phyloP scores from a whole-genome alignment of 2,113 vertebrate species.

The Atractosteus spatula region DNA sequence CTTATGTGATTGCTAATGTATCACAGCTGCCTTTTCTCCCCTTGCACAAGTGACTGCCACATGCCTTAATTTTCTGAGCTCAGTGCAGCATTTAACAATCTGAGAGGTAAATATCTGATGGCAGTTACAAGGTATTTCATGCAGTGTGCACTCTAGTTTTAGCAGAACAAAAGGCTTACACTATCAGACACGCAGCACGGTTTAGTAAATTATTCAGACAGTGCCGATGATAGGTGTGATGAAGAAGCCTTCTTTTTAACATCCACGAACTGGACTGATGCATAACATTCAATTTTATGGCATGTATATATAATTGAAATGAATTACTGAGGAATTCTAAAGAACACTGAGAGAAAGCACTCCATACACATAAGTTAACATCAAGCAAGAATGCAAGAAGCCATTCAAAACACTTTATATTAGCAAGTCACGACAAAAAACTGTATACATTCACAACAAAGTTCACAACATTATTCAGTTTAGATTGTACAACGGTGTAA shows the following conservation, averaged over 20 bases:
- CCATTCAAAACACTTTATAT: too few species aligned
- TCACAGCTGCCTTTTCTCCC: neutral
- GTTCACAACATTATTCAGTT: too few species aligned
- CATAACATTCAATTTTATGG: slow-evolving; percentile 23
- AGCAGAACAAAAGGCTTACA: neutral
- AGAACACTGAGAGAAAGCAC: too few species aligned
- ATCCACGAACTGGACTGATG: slow-evolving; percentile 25
- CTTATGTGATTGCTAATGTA: slow-evolving; percentile 7
- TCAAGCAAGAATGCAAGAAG: too few species aligned
- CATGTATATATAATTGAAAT: too few species aligned
- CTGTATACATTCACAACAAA: too few species aligned
- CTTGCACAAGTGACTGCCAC: neutral
- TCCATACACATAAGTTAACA: too few species aligned
- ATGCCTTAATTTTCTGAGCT: neutral
- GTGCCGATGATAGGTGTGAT: neutral
- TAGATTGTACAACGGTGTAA: too few species aligned
- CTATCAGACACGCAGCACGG: neutral
- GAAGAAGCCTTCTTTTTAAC: too few species aligned
- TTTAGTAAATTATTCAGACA: neutral
- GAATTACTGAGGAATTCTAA: too few species aligned
- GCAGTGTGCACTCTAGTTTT: neutral
- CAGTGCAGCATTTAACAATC: neutral
- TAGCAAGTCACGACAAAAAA: too few species aligned
- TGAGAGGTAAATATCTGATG: slow-evolving; percentile 1
- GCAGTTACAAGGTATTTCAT: neutral